These are phyloP conservation scores for Lethenteron reissneri DNA, from an alignment of 2,113 vertebrate genomes.

Conservation along the genomic window DNA sequence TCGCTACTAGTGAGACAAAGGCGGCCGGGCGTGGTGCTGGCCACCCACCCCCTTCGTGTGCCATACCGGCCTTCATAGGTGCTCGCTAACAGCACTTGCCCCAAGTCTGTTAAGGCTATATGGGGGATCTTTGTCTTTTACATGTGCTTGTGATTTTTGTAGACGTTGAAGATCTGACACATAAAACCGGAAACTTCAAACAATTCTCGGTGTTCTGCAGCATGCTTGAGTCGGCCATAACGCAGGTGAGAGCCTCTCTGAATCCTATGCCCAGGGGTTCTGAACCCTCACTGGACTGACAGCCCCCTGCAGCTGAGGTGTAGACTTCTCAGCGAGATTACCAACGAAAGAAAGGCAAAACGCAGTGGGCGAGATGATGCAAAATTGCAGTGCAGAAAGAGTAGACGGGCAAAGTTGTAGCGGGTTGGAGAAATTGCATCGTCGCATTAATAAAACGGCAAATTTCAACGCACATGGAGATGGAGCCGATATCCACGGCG, in stretches of 20 bases:
- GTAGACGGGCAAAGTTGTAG: too few relatives aligned
- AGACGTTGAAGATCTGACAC: conserved; percentile 76
- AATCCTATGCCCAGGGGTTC: too few relatives aligned
- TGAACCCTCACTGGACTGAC: too few relatives aligned
- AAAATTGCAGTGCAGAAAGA: too few relatives aligned
- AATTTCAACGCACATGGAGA: too few relatives aligned
- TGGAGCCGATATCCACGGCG: too few relatives aligned
- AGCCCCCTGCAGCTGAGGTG: too few relatives aligned
- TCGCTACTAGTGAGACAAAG: neutral
- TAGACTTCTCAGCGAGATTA: too few relatives aligned
- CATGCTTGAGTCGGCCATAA: conserved; percentile 70
- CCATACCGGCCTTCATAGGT: neutral
- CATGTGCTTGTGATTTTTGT: neutral
- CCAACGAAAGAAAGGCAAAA: too few relatives aligned
- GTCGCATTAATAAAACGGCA: too few relatives aligned
- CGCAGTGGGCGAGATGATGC: too few relatives aligned
- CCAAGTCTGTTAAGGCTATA: neutral
- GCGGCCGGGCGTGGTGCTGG: neutral
- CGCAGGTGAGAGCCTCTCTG: conserved; percentile 26
- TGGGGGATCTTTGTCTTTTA: neutral
- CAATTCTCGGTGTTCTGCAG: conserved; percentile 77
- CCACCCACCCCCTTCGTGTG: neutral
- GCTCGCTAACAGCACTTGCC: neutral
- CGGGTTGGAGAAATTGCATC: too few relatives aligned
- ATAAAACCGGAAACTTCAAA: conserved; percentile 89